These are phyloP conservation scores for Limnephilus rhombicus DNA, from an alignment of 2,888 invertebrate genomes.

Conservation along the genomic window DNA sequence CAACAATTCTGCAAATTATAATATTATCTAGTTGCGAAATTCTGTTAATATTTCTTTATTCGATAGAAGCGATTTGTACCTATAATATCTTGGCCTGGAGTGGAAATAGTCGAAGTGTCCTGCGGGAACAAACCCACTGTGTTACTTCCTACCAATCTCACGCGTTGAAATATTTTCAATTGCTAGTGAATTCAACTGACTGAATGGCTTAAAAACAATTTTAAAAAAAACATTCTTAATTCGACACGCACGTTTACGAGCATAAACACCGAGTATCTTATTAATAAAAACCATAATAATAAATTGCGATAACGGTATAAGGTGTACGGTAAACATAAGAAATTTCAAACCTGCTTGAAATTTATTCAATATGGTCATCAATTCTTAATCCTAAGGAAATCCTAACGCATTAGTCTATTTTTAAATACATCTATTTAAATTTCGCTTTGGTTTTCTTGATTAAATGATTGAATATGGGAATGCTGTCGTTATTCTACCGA, in stretches of 20 bases:
- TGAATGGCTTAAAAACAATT: neutral
- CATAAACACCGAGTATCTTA: neutral
- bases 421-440: no score
- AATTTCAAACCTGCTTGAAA: neutral
- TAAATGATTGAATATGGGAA: no score
- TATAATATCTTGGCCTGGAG: neutral
- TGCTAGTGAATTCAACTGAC: neutral
- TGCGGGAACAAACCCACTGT: neutral
- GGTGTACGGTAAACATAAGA: neutral
- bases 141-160: neutral
- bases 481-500: no score
- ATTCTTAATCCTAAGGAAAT: neutral
- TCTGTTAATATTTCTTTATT: neutral
- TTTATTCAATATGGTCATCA: neutral
- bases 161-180: neutral
- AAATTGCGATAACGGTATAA: neutral
- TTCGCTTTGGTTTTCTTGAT: no score
- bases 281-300: neutral
- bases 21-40: neutral
- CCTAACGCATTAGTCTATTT: neutral
- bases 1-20: neutral
- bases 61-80: neutral
- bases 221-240: neutral
- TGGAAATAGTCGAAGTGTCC: neutral
- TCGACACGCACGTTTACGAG: neutral